Conservation (phyloP, 1,140 invertebrate species). For the Adelges cooleyi region DNA sequence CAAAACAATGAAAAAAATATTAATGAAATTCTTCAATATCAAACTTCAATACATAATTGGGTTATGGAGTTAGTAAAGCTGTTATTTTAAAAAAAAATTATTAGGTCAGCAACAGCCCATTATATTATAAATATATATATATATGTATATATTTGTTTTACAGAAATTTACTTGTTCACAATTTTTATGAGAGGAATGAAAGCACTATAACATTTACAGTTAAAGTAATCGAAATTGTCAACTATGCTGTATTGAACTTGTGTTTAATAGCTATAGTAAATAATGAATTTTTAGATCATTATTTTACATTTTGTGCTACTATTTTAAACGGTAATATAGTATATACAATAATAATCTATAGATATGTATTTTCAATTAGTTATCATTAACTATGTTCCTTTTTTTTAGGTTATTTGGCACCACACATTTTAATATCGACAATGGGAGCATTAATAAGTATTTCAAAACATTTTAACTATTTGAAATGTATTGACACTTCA, state of each 20-base stretch:
- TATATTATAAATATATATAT: no score
- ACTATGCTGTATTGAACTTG: background rate
- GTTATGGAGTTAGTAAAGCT: background rate
- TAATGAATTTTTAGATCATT: background rate
- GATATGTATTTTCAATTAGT: no score
- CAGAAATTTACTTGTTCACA: background rate
- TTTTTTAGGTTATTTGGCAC: background rate
- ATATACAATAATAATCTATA: no score
- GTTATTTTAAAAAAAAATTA: no score
- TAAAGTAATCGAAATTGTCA: background rate
- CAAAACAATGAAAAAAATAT: background rate
- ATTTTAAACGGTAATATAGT: constrained; percentile 13
- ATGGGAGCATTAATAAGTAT: background rate
- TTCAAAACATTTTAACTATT: background rate
- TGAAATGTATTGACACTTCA: background rate
- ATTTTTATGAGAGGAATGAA: background rate
- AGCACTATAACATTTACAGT: background rate
- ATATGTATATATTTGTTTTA: no score
- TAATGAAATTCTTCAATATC: constrained; percentile 5
- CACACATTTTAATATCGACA: background rate
- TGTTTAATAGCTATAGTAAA: constrained; percentile 1
- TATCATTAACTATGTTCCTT: no score
- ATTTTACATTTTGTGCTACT: background rate
- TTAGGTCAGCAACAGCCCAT: no score
- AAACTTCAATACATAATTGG: constrained; percentile 14